Conservation (phyloP, 2,888 invertebrate species). For the Phrixothrix hirtus region DNA sequence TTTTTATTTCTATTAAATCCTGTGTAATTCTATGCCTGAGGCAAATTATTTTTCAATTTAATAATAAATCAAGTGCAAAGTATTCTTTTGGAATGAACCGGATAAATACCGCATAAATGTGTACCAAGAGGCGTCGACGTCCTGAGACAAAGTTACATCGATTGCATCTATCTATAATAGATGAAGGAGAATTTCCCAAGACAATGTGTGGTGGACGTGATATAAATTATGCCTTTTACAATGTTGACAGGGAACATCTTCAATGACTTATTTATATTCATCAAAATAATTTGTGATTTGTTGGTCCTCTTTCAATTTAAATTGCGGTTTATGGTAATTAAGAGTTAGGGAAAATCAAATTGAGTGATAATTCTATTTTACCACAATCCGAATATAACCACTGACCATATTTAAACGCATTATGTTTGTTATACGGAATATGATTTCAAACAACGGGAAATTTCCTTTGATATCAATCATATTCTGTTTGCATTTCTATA, state of each 20-base stretch:
- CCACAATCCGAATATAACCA: constrained; percentile 10
- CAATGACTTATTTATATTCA: constrained; percentile 35
- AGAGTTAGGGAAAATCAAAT: constrained; percentile 28
- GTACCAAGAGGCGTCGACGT: constrained; percentile 29
- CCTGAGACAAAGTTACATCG: constrained; percentile 38
- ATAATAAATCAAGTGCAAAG: too few relatives aligned
- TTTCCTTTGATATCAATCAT: constrained; percentile 24
- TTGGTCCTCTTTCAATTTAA: constrained; percentile 17
- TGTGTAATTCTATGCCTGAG: too few relatives aligned
- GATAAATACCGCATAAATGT: too few relatives aligned
- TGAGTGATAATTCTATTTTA: constrained; percentile 24
- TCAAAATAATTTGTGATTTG: constrained; percentile 26
- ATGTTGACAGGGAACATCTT: constrained; percentile 9
- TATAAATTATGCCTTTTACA: constrained; percentile 38
- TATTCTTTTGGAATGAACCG: too few relatives aligned
- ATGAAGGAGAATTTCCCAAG: constrained; percentile 44
- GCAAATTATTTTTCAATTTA: too few relatives aligned
- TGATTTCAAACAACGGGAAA: constrained; percentile 17
- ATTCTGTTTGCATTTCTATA: constrained; percentile 14
- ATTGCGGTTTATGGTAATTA: constrained; percentile 22
- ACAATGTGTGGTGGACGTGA: constrained; percentile 41
- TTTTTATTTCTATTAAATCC: too few relatives aligned
- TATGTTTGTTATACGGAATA: constrained; percentile 17
- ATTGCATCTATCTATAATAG: constrained; percentile 43
- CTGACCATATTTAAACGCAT: constrained; percentile 19